Base-by-base conservation (phyloP, 2,888 invertebrate genomes). In the Amphipoea oculea region DNA sequence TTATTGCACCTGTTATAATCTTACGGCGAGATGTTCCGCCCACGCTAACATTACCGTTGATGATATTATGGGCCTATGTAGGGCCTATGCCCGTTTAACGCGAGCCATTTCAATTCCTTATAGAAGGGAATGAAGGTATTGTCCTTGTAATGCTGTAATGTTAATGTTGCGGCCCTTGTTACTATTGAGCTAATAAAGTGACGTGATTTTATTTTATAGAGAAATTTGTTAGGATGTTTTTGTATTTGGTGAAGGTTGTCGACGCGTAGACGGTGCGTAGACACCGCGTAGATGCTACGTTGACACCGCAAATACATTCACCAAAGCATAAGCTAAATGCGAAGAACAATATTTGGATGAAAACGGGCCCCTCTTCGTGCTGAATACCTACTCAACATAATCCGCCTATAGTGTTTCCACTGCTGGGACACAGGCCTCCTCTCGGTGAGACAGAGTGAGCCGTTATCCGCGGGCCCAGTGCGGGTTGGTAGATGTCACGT, bases 31-130 rank as follows among this genome's bases (percentile, higher is more conserved):
- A 65, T 69, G 63, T 82, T 68, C 60, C 77, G 29, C 83, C 83
- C 76, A 83, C 83, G 23, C 63, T 23, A 9, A 54, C 86, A 82
- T 82, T 86, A 72, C 71, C n/a, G 20, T 54, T 72, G 83, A 73
- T 72, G 68, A 76, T 40, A 62, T 60, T 75, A 80, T 48, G 51
- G n/a, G n/a, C 60, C 60, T n/a, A 45, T 62, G 17, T 57, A 40
- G 23, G 71, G 71, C 57, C 71, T 40, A 36, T 40, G 29, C 20
- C 57, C 70, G 62, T 62, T 85, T 63, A 65, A 63, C 68, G 20
- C n/a, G 54, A 14, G 45, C 60, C 45, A 54, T 82, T 72, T 42
- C 76, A 69, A 82, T 83, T 65, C 76, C 57, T 51, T 86, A 75
- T 40, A 60, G 51, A 63, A 48, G 40, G 63, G 40, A 63, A 76